phyloP scores from a whole-genome alignment of 2,888 invertebrate species.

The Drosophila quinaria region DNA sequence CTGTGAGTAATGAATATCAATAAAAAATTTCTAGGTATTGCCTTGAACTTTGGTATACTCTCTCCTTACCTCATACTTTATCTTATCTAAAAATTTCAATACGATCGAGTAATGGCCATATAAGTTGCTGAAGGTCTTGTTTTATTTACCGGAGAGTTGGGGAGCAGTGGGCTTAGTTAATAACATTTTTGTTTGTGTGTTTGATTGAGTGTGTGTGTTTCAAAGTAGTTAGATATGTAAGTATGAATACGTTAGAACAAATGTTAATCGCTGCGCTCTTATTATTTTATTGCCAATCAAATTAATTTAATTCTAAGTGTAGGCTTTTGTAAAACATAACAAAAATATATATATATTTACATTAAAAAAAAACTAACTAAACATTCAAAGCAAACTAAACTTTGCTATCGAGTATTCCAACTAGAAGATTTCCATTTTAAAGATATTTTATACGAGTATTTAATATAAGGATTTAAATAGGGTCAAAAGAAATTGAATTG shows the following conservation, averaged over 20 bases:
- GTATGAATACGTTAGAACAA: neutral
- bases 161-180: neutral
- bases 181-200: neutral
- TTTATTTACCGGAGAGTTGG: neutral
- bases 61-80: neutral
- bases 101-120: slow-evolving; percentile 1
- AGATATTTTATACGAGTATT: too few species aligned
- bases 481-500: neutral
- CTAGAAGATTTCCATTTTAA: neutral
- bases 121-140: neutral
- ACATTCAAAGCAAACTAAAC: neutral
- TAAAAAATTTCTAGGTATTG: neutral
- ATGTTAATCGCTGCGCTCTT: neutral
- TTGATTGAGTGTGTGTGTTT: neutral
- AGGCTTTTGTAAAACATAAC: neutral
- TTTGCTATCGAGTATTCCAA: neutral
- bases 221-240: neutral
- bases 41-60: neutral
- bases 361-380: neutral
- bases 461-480: too few species aligned
- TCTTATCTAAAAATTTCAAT: neutral
- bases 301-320: neutral
- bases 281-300: neutral
- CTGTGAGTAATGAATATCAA: neutral
- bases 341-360: neutral